Base-by-base conservation (phyloP, 2,113 vertebrate genomes). In the Macquaria ambigua region DNA sequence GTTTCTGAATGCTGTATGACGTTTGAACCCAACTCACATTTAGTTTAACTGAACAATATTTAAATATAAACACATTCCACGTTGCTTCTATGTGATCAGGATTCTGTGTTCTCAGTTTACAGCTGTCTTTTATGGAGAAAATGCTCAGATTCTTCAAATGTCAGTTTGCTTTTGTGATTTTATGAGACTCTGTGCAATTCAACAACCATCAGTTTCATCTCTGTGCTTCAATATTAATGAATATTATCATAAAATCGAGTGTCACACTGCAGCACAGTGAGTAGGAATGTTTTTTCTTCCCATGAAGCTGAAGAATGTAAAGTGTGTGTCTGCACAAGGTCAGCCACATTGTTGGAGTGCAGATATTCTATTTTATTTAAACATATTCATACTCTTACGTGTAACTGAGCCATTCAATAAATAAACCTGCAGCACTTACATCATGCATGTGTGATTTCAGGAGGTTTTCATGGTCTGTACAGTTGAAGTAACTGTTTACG, bases 191-290 rank as follows among this genome's bases (percentile, higher is more conserved):
- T 53, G 55, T 87, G 66, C 71, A 69, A 53, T 74, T 73, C 55
- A 83, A 4, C 79, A 74, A 31, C 46, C 28, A 2, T 75, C 48
- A 14, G 3, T 2, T 28, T 1, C 8, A 11, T 48, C 20, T 69
- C 28, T 52, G 14, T 62, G 25, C 11, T 73, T 81, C 11, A 61
- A 23, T 73, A 9, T 66, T 4, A 15, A 52, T 39, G 8, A 77
- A 39, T 66, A 37, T 53, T 8, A 66, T 50, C 20, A 14, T 41
- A n/a, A 74, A 41, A 14, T 23, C 2, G 14, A 77, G 31, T 66
- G 69, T 63, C 69, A 70, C 79, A 28, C 64, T 75, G 74, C 63
- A 83, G 16, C 48, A 20, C 84, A 75, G 85, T 82, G 59, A 86
- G 89, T 83, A 69, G 43, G 43, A 18, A 61, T 21, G 72, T 4